Conservation (phyloP, 2,797 vertebrate species). For the Acanthiza pusilla region DNA sequence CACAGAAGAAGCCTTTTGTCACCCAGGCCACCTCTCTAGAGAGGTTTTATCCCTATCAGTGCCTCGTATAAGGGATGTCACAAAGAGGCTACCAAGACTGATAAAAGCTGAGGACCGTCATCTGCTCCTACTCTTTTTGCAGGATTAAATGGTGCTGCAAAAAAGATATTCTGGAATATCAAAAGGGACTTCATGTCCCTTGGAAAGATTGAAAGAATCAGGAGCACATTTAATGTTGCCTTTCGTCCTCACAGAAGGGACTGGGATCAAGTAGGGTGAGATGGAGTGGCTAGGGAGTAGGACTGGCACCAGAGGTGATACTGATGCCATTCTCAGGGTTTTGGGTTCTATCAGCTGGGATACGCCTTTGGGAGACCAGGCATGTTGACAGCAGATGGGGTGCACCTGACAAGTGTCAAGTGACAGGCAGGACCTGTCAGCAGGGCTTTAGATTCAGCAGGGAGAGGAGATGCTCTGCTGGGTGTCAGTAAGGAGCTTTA, state of each 20-base stretch:
- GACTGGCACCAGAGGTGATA: too few relatives aligned
- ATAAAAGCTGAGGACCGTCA: neutral
- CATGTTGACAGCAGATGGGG: too few relatives aligned
- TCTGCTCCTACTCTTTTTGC: neutral
- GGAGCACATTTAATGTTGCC: neutral
- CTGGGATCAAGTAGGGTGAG: neutral
- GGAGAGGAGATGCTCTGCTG: neutral
- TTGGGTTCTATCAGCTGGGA: neutral
- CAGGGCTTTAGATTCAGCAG: neutral
- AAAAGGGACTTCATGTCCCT: accelerated
- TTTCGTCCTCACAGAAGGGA: neutral
- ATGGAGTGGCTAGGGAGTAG: too few relatives aligned
- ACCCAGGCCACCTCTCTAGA: neutral
- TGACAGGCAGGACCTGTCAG: neutral
- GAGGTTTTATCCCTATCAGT: accelerated
- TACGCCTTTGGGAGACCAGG: neutral
- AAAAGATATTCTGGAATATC: neutral
- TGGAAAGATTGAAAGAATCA: neutral
- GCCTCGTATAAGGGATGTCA: neutral
- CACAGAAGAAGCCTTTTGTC: neutral
- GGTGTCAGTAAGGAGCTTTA: neutral
- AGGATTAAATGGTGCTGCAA: neutral
- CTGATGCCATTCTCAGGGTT: neutral
- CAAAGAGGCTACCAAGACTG: neutral
- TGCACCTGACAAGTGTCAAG: neutral